Percentiles rank a stretch among this genome's conserved stretches.
phyloP scores from a whole-genome alignment of 2,113 vertebrate genomes.

The Aepyceros melampus region DNA sequence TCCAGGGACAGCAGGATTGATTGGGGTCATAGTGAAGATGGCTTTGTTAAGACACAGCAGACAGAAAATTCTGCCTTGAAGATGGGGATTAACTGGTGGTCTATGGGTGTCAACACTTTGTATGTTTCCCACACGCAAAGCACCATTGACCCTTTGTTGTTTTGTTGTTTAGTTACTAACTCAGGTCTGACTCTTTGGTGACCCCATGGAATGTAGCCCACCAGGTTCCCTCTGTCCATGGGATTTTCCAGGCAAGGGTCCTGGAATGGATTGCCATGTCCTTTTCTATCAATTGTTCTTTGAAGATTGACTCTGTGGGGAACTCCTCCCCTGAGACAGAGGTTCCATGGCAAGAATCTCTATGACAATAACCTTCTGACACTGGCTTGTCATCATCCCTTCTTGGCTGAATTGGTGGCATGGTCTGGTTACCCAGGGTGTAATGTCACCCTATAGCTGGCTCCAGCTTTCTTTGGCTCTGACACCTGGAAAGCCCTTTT shows the following conservation, averaged over 20 bases:
- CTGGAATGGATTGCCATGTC: not conserved
- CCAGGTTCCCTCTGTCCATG: not conserved
- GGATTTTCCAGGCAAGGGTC: not conserved
- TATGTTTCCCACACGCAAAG: not conserved
- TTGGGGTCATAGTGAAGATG: not conserved
- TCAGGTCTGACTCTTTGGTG: not conserved
- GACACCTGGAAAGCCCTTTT: not conserved
- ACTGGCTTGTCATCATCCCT: not conserved
- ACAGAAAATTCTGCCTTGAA: not conserved
- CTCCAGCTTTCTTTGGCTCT: not conserved
- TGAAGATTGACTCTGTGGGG: not conserved
- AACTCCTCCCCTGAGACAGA: not conserved
- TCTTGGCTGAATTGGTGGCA: not conserved
- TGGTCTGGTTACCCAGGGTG: not conserved
- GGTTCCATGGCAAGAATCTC: not conserved
- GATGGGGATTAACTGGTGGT: not conserved
- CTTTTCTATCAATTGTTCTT: not conserved
- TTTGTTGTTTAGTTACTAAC: not conserved
- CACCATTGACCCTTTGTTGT: not conserved
- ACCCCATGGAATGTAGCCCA: not conserved
- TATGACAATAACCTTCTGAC: not conserved
- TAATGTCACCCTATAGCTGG: not conserved
- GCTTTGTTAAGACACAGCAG: not conserved
- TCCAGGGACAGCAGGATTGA: not conserved
- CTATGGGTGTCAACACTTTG: not conserved